Evolutionary conservation across 1,140 invertebrate genomes (phyloP).

Genomic region (Ceratina australensis): DNA sequence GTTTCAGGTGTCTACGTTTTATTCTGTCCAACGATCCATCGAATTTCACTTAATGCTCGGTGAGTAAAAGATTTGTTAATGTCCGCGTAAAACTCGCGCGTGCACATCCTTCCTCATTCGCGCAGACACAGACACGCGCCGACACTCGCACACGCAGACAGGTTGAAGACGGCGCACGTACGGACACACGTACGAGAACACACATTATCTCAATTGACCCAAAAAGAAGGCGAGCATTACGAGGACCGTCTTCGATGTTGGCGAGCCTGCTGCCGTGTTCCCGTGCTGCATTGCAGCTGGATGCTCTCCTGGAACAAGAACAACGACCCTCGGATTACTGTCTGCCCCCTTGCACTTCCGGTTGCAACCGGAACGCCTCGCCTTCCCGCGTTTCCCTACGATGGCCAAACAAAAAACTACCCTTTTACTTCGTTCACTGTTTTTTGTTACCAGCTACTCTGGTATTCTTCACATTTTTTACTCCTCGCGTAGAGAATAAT

Average conservation of each 20-base stretch:
- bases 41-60: slow-evolving; percentile 37
- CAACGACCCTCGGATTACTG: slow-evolving; percentile 40
- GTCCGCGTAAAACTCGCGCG: neutral
- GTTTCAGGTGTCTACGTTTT: slow-evolving; percentile 14
- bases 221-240: slow-evolving; percentile 75
- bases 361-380: neutral
- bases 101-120: neutral
- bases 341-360: slow-evolving; percentile 7
- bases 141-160: slow-evolving; percentile 49
- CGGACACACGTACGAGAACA: slow-evolving; percentile 42
- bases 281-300: slow-evolving; percentile 93
- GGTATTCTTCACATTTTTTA: too few species aligned
- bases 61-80: neutral
- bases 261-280: slow-evolving; percentile 77
- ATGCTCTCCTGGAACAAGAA: slow-evolving; percentile 86
- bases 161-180: neutral
- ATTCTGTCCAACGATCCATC: slow-evolving; percentile 43
- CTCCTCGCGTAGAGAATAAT: too few species aligned
- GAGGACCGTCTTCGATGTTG: slow-evolving; percentile 75
- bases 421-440: neutral
- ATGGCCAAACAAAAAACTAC: neutral
- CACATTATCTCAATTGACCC: slow-evolving; percentile 78
- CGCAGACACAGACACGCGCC: slow-evolving; percentile 12
- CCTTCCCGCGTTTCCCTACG: neutral
- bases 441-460: neutral